Evolutionary conservation across 2,888 invertebrate species (phyloP).

Genomic region (Macroteleia sp.): DNA sequence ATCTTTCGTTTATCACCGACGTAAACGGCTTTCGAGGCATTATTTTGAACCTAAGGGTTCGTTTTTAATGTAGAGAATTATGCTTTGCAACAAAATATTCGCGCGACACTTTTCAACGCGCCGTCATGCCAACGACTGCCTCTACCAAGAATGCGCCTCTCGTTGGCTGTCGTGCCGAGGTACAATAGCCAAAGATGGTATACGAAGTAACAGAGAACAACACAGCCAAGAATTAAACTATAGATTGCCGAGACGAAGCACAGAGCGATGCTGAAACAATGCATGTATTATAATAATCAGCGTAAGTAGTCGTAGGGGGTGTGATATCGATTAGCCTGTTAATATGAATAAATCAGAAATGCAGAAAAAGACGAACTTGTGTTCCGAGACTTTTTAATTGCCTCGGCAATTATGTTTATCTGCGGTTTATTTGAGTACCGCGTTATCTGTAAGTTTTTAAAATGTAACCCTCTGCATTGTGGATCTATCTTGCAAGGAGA

Average conservation of each 20-base stretch:
- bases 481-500: no score
- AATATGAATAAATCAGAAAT: neutral
- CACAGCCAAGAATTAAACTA: constrained; percentile 81
- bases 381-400: constrained; percentile 6
- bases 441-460: no score
- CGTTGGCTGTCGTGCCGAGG: constrained; percentile 77
- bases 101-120: constrained; percentile 73
- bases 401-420: constrained; percentile 41
- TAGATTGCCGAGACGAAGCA: constrained; percentile 84
- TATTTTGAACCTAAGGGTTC: neutral
- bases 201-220: constrained; percentile 79
- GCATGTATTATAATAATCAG: constrained; percentile 63
- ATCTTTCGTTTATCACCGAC: no score
- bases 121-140: constrained; percentile 71
- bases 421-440: constrained; percentile 17
- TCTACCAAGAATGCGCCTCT: constrained; percentile 70
- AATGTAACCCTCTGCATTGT: no score
- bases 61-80: constrained; percentile 60
- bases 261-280: constrained; percentile 83
- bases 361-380: neutral
- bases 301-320: constrained; percentile 64
- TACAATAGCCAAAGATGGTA: constrained; percentile 83
- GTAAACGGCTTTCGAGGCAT: no score
- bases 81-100: constrained; percentile 77
- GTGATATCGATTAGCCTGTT: constrained; percentile 69